Percentiles rank a stretch among this genome's conserved stretches.
phyloP scores from a whole-genome alignment of 2,797 vertebrate genomes.

The Ctenopoma multispine region DNA sequence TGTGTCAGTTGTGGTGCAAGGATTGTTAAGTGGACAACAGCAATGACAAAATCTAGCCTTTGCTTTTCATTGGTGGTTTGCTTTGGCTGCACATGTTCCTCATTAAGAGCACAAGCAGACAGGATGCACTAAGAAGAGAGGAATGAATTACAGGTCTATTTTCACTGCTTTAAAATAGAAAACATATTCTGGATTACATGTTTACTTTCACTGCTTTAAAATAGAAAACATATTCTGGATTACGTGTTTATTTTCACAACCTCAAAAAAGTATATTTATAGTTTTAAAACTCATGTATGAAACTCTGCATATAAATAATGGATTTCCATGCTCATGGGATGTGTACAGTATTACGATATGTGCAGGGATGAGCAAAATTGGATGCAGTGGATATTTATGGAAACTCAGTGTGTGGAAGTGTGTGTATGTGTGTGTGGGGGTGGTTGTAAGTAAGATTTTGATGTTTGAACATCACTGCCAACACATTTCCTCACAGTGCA shows the following conservation, averaged over 20 bases:
- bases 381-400: conserved; percentile 71
- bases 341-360: conserved; percentile 22
- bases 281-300: conserved; percentile 26
- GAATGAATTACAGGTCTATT: conserved; percentile 67
- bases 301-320: background rate
- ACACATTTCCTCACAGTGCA: conserved; percentile 65
- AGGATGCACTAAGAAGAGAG: conserved; percentile 70
- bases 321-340: conserved; percentile 42
- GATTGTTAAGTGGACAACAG: conserved; percentile 60
- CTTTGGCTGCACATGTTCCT: conserved; percentile 80
- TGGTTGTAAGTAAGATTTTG: conserved; percentile 54
- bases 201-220: conserved; percentile 44
- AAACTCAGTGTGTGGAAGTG: conserved; percentile 37
- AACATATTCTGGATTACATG: conserved; percentile 52
- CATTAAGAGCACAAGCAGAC: conserved; percentile 76
- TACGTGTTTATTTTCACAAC: conserved; percentile 56
- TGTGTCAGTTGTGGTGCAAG: conserved; percentile 54
- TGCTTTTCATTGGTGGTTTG: conserved; percentile 76
- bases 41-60: conserved; percentile 64
- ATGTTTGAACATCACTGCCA: conserved; percentile 52
- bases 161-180: conserved; percentile 24
- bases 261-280: conserved; percentile 25
- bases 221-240: conserved; percentile 35
- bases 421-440: conserved; percentile 12
- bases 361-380: conserved; percentile 50